Base-by-base conservation (phyloP, 2,888 invertebrate genomes). In the Creontiades dilutus region DNA sequence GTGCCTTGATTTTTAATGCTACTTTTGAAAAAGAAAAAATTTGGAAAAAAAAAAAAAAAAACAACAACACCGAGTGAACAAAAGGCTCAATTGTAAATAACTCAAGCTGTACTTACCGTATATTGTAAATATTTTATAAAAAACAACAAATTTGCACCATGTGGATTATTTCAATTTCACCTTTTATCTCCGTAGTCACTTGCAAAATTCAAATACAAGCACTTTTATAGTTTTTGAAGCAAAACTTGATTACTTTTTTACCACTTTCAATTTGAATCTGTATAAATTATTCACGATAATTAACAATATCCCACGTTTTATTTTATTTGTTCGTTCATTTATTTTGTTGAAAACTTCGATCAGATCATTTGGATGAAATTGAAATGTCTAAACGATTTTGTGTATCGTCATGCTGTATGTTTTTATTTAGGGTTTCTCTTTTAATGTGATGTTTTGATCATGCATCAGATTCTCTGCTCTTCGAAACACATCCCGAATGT, bases 401-500 rank as follows among this genome's bases (percentile, higher is more conserved):
- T 91, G 57, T 89, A 82, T 90, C 91, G 91, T 91, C 90, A 84
- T 90, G 91, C 13, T 91, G 90, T 91, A 90, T 91, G 86, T 89
- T 91, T 91, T 91, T 37, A 37, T 85, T 90, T 90, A 90, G 85
- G 90, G 89, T 80, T 89, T 84, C 89, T 89, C 57, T n/a, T 37
- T 37, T 16, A 61, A 75, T 89, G 81, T 28, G 80, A 48, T 88
- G 52, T 76, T 55, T 88, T 78, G 80, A 84, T 89, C 89, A 61
- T 82, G 82, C 78, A 76, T 81, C 90, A 90, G 91, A 91, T 85
- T 91, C 90, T 91, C 81, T 90, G 90, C 91, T 90, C 91, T 90
- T 88, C 68, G 37, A 28, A 88, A 88, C 27, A 82, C 68, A 68
- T 68, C 47, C 46, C 23, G 28, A n/a, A 47, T 78, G 52, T 52